These are phyloP conservation scores for Anhinga rufa DNA, from an alignment of 2,113 vertebrate genomes.

Conservation along the genomic window DNA sequence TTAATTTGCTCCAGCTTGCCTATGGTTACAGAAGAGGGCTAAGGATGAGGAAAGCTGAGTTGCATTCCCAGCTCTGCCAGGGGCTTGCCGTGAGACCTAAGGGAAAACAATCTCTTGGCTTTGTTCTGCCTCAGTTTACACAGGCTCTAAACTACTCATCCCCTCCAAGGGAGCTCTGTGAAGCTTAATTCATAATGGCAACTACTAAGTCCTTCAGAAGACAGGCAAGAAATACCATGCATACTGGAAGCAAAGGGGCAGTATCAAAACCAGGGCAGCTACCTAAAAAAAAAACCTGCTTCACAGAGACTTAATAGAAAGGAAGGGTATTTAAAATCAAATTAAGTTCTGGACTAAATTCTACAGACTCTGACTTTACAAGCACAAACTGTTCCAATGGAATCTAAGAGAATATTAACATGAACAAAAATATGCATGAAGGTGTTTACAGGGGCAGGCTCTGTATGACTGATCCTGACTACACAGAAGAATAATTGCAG, in stretches of 20 bases:
- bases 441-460: not conserved
- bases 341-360: not conserved
- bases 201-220: not conserved
- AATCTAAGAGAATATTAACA: not conserved
- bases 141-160: not conserved
- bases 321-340: not conserved
- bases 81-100: not conserved
- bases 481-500: not conserved
- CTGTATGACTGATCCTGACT: not conserved
- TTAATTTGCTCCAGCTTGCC: conserved; percentile 45
- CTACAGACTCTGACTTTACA: not conserved
- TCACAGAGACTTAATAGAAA: not conserved
- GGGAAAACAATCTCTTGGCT: conserved; percentile 34
- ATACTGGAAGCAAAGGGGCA: not conserved
- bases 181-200: conserved; percentile 5
- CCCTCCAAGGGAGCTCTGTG: not conserved
- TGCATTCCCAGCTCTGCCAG: conserved; percentile 16
- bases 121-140: conserved; percentile 55
- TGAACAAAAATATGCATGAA: not conserved
- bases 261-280: not conserved
- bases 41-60: not conserved
- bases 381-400: not conserved
- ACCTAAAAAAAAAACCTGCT: not conserved
- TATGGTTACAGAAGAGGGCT: not conserved
- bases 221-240: not conserved